Evolutionary conservation across 2,797 vertebrate species (phyloP).

Genomic region (Neopelma chrysocephalum): DNA sequence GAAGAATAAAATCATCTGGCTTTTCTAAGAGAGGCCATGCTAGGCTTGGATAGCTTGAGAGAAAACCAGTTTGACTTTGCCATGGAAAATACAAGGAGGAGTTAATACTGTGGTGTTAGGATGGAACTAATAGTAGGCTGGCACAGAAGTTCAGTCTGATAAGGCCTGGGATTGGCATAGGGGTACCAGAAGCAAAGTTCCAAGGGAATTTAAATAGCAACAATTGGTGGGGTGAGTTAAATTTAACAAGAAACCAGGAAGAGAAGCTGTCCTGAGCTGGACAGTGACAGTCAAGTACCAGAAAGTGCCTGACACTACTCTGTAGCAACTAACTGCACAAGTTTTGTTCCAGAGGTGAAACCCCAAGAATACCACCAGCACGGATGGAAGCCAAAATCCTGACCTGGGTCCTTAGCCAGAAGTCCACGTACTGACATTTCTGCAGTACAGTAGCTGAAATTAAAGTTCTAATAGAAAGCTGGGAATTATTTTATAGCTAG

Average conservation of each 20-base stretch:
- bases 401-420: background rate
- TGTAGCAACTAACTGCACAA: background rate
- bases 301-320: background rate
- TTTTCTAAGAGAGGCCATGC: background rate
- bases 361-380: background rate
- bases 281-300: background rate
- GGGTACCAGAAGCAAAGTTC: background rate
- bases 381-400: background rate
- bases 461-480: background rate
- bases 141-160: background rate
- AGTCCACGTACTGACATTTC: background rate
- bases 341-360: background rate
- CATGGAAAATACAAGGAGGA: background rate
- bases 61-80: background rate
- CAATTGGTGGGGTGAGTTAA: background rate
- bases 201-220: background rate
- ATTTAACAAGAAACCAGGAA: background rate
- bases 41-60: background rate
- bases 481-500: background rate
- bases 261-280: background rate
- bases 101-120: background rate
- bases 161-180: background rate
- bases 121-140: background rate
- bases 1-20: background rate
- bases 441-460: background rate